Evolutionary conservation across 1,140 invertebrate species (phyloP).

Genomic region (Diabrotica virgifera): DNA sequence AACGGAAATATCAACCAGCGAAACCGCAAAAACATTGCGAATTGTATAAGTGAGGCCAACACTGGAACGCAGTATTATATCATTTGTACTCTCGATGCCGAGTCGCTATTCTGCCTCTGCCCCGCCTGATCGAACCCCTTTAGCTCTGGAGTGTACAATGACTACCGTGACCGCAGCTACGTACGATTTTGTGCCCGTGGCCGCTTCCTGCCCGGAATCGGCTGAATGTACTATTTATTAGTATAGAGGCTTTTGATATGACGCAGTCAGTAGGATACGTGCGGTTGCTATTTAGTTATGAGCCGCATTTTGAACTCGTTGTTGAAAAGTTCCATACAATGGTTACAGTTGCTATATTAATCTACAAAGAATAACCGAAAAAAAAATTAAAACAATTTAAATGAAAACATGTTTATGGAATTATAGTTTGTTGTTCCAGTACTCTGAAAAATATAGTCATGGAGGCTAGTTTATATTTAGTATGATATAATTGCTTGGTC

Average conservation of each 20-base stretch:
- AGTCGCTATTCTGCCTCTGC: not conserved
- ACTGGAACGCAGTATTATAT: too few relatives aligned
- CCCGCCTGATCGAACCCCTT: not conserved
- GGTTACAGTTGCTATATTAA: too few relatives aligned
- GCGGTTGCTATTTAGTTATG: not conserved
- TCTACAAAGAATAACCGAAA: too few relatives aligned
- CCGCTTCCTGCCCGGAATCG: slow-evolving; percentile 1
- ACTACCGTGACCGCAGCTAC: not conserved
- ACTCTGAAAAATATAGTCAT: too few relatives aligned
- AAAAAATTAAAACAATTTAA: too few relatives aligned
- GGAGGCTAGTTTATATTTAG: too few relatives aligned
- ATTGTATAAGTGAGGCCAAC: too few relatives aligned
- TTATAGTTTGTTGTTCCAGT: too few relatives aligned
- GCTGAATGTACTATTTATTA: not conserved
- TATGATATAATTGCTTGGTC: too few relatives aligned
- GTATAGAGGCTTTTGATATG: slow-evolving; percentile 2
- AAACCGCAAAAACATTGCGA: too few relatives aligned
- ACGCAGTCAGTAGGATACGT: slow-evolving; percentile 1
- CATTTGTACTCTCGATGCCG: not conserved
- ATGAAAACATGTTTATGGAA: too few relatives aligned
- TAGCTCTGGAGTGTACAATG: not conserved
- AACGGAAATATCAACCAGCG: too few relatives aligned
- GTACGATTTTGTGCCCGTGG: not conserved
- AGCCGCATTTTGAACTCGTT: not conserved
- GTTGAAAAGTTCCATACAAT: not conserved